These are phyloP conservation scores for Physella acuta DNA, from an alignment of 1,140 invertebrate species.

Conservation along the genomic window DNA sequence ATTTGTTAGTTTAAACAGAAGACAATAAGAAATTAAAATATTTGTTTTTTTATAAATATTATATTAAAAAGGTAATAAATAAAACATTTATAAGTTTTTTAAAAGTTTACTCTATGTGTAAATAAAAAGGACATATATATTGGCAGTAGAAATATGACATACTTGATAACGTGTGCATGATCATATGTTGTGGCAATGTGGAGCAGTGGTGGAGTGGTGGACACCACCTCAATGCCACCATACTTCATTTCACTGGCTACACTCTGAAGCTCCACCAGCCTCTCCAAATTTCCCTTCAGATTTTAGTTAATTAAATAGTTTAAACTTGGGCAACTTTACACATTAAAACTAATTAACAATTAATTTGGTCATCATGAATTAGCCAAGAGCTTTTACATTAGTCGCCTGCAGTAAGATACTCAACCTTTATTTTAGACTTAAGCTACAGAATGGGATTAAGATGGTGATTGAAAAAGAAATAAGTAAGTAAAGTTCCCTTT, in stretches of 20 bases:
- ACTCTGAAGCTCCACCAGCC: conserved; percentile 3
- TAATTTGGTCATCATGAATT: neutral
- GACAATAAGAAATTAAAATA: too few relatives aligned
- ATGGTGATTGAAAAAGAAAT: neutral
- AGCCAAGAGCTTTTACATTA: neutral
- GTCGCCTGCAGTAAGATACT: neutral
- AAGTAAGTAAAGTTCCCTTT: neutral
- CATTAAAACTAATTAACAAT: neutral
- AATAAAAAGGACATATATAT: too few relatives aligned
- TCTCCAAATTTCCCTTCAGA: conserved; percentile 12
- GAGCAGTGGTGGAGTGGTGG: neutral
- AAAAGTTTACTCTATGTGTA: neutral
- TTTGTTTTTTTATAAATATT: too few relatives aligned
- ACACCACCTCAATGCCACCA: conserved; percentile 1
- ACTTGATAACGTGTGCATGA: neutral
- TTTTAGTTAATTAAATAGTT: neutral
- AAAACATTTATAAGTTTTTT: too few relatives aligned
- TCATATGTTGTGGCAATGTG: neutral
- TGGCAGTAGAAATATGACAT: too few relatives aligned
- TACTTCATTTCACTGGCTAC: neutral
- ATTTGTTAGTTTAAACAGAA: too few relatives aligned
- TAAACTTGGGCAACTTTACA: neutral
- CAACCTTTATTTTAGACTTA: neutral
- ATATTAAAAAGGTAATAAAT: too few relatives aligned
- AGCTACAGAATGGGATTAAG: too few relatives aligned